Evolutionary conservation across 2,888 invertebrate species (phyloP).

Genomic region (Gari tellinella): DNA sequence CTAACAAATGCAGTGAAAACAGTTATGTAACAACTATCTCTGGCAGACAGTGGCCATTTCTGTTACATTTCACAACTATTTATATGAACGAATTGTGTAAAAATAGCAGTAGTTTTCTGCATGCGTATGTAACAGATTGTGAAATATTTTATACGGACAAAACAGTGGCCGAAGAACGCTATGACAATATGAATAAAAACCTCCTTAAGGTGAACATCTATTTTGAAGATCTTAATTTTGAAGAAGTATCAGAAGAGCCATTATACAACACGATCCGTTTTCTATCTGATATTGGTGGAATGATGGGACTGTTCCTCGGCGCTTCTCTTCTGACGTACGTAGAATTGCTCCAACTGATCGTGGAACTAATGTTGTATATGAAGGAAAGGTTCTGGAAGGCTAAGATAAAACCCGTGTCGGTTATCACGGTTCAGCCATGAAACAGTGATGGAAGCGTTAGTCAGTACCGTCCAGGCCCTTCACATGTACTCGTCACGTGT

Average conservation of each 20-base stretch:
- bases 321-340: no score
- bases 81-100: slow-evolving; percentile 4
- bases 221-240: no score
- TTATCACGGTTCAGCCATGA: no score
- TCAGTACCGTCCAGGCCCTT: no score
- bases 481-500: no score
- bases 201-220: slow-evolving; percentile 15
- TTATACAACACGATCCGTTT: no score
- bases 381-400: no score
- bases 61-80: background rate
- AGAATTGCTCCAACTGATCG: slow-evolving; percentile 41
- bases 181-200: background rate
- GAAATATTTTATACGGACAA: background rate
- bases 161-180: background rate
- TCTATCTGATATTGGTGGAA: no score
- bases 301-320: slow-evolving; percentile 58
- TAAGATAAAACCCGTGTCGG: no score
- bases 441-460: no score
- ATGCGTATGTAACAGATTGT: no score
- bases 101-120: background rate
- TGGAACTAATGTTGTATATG: slow-evolving; percentile 44
- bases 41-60: slow-evolving; percentile 5
- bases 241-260: no score
- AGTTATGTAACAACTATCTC: background rate
- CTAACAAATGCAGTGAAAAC: background rate